phyloP scores from a whole-genome alignment of 1,140 invertebrate genomes.

The Xylocopa sonorina region DNA sequence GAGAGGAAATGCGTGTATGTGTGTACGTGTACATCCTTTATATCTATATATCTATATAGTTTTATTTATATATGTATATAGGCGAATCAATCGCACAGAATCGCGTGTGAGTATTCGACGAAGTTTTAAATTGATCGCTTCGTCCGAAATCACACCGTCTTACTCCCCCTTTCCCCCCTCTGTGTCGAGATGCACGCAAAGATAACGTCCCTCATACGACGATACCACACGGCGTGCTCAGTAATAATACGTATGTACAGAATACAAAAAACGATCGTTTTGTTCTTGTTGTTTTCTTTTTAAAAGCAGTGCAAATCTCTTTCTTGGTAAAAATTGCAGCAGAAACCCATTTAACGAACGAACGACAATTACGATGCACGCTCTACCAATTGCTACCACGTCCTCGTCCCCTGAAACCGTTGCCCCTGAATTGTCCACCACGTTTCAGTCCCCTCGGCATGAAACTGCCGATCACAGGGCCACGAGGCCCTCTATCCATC shows the following conservation, averaged over 20 bases:
- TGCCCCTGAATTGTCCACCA: slow-evolving; percentile 70
- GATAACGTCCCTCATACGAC: not conserved
- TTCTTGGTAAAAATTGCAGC: slow-evolving; percentile 22
- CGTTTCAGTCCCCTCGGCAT: slow-evolving; percentile 73
- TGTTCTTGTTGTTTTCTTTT: not conserved
- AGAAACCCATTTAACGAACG: not conserved
- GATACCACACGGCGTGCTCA: not conserved
- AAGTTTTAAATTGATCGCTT: slow-evolving; percentile 19
- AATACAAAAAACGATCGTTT: slow-evolving; percentile 17
- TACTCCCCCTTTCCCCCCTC: not conserved
- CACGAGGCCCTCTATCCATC: slow-evolving; percentile 75
- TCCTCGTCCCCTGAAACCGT: slow-evolving; percentile 72
- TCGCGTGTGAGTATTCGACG: slow-evolving; percentile 19
- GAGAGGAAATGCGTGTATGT: slow-evolving; percentile 22
- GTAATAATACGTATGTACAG: slow-evolving; percentile 50
- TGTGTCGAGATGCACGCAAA: not conserved
- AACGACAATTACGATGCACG: not conserved
- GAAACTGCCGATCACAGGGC: slow-evolving; percentile 63
- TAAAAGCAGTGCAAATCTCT: slow-evolving; percentile 32
- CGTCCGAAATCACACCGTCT: not conserved
- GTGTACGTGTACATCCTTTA: slow-evolving; percentile 50
- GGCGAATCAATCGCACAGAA: slow-evolving; percentile 53
- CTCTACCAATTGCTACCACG: slow-evolving; percentile 71
- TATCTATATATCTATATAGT: slow-evolving; percentile 57
- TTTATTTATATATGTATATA: slow-evolving; percentile 69